Conservation (phyloP, 2,888 invertebrate species). For the Phragmatobia fuliginosa region DNA sequence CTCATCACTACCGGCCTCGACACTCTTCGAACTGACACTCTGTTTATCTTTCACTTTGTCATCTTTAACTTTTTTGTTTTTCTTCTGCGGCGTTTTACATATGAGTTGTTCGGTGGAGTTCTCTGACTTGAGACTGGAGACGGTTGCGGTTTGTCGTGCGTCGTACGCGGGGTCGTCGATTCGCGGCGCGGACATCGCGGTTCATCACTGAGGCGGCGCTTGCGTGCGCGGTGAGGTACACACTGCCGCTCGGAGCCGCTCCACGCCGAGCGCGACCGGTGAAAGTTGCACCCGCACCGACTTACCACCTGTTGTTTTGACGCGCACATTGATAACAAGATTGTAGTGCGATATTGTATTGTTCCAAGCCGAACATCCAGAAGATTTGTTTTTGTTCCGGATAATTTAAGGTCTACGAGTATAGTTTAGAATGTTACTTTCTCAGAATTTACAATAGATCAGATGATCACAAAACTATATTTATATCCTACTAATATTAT, state of each 20-base stretch:
- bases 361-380: background rate
- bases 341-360: conserved; percentile 20
- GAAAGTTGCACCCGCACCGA: conserved; percentile 41
- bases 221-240: conserved; percentile 45
- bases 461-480: background rate
- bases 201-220: conserved; percentile 44
- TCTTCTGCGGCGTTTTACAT: conserved; percentile 82
- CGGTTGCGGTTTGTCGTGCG: conserved; percentile 70
- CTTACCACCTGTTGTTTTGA: conserved; percentile 46
- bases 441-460: background rate
- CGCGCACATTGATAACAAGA: conserved; percentile 44
- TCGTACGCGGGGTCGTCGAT: conserved; percentile 58
- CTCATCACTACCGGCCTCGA: conserved; percentile 72
- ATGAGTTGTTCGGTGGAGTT: conserved; percentile 87
- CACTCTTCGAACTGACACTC: conserved; percentile 79
- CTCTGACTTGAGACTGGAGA: conserved; percentile 82
- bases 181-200: conserved; percentile 57
- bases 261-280: conserved; percentile 42
- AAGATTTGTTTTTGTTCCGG: background rate
- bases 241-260: conserved; percentile 48
- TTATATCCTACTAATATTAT: no score
- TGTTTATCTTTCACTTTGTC: conserved; percentile 63
- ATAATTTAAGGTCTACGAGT: no score
- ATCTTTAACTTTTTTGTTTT: conserved; percentile 55
- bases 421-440: no score